phyloP scores from a whole-genome alignment of 1,140 invertebrate genomes.

The Littorina saxatilis region DNA sequence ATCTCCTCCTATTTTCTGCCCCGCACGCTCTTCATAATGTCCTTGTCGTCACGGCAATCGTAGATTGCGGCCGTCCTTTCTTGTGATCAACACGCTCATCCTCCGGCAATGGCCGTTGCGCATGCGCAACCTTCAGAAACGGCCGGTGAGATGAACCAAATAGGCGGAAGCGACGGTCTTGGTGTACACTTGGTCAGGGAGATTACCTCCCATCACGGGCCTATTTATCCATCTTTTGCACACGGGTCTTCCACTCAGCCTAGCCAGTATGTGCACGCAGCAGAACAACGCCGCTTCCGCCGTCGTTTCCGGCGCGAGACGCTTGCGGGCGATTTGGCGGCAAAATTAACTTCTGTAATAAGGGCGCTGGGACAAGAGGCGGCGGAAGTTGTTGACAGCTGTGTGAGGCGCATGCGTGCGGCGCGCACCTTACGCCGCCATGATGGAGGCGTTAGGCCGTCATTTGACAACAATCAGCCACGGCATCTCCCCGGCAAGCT shows the following conservation, averaged over 20 bases:
- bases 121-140: slow-evolving; percentile 24
- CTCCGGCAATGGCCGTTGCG: slow-evolving; percentile 18
- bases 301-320: background rate
- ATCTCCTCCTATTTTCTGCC: too few species aligned
- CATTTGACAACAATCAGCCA: background rate
- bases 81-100: background rate
- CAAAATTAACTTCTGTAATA: background rate
- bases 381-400: slow-evolving; percentile 21
- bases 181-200: slow-evolving; percentile 9
- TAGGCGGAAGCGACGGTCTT: background rate
- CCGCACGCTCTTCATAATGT: too few species aligned
- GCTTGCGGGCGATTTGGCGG: background rate
- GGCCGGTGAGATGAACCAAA: background rate
- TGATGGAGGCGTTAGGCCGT: background rate
- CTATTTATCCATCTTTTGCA: slow-evolving; percentile 14
- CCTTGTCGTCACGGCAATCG: too few species aligned
- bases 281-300: slow-evolving; percentile 29
- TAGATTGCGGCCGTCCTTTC: background rate
- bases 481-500: background rate
- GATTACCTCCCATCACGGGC: slow-evolving; percentile 2
- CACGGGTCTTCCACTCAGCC: background rate
- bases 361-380: slow-evolving; percentile 11
- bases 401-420: slow-evolving; percentile 18
- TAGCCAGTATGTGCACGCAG: slow-evolving; percentile 4
- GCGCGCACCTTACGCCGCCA: background rate